Conservation (phyloP, 2,888 invertebrate species). For the Drosophila atripex region DNA sequence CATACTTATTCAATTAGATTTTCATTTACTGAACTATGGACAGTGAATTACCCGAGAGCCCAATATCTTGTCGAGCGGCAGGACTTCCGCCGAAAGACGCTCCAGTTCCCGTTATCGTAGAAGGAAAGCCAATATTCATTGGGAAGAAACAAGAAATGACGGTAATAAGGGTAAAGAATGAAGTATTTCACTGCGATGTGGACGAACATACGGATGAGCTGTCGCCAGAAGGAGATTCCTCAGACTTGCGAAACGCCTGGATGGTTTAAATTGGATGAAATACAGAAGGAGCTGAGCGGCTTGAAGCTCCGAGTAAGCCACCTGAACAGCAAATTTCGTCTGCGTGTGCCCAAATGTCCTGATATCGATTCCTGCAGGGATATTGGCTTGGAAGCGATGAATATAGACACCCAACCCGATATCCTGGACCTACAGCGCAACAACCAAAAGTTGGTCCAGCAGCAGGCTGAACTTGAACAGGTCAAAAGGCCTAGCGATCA, state of each 20-base stretch:
- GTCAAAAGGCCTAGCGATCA: conserved; percentile 25
- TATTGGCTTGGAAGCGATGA: conserved; percentile 34
- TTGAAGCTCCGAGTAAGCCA: background rate
- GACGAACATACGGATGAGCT: background rate
- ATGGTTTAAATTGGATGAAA: background rate
- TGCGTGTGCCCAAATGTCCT: conserved; percentile 28
- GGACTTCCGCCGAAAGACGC: background rate
- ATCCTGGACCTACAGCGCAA: conserved; percentile 36
- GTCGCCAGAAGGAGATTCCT: background rate
- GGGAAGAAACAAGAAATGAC: background rate
- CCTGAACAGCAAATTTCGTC: background rate
- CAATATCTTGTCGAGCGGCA: background rate
- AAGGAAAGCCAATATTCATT: background rate
- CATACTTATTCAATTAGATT: background rate
- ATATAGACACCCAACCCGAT: conserved; percentile 15
- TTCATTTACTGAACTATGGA: background rate
- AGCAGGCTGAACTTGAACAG: conserved; percentile 28
- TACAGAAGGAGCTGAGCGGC: background rate
- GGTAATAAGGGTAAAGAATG: background rate
- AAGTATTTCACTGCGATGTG: background rate
- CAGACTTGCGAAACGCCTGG: background rate
- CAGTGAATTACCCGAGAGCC: too few species aligned
- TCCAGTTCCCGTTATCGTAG: background rate
- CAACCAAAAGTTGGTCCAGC: conserved; percentile 38
- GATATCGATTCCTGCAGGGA: conserved; percentile 20